Conservation (phyloP, 64 coral and sea anemone species). For the Stichodactyla helianthus region DNA sequence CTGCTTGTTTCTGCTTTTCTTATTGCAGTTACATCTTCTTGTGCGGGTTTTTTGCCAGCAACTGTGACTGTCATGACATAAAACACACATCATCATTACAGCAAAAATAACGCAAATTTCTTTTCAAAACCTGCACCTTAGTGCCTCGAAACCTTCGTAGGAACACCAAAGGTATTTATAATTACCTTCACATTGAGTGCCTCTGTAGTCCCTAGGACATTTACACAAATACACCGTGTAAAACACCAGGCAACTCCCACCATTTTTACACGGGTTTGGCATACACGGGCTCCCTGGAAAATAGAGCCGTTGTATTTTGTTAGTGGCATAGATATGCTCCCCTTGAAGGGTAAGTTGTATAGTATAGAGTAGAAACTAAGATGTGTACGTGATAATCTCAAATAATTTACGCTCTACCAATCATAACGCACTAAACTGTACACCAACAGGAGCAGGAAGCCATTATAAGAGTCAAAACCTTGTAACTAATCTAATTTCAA, state of each 20-base stretch:
- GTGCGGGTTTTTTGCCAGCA: background rate
- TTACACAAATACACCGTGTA: slow-evolving; percentile 98
- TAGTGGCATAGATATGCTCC: too few relatives aligned
- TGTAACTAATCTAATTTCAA: too few relatives aligned
- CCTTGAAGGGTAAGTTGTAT: too few relatives aligned
- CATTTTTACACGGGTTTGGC: slow-evolving; percentile 77
- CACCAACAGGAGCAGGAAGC: background rate
- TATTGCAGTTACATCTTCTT: too few relatives aligned
- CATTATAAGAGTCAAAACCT: background rate
- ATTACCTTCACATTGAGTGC: slow-evolving; percentile 88
- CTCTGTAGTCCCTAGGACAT: slow-evolving; percentile 82
- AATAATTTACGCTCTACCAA: too few relatives aligned
- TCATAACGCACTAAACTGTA: background rate
- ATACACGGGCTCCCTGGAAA: slow-evolving; percentile 64
- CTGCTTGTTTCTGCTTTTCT: background rate
- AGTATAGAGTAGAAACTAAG: too few relatives aligned
- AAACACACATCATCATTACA: too few relatives aligned
- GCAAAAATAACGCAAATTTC: too few relatives aligned
- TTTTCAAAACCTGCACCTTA: too few relatives aligned
- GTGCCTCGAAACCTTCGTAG: too few relatives aligned
- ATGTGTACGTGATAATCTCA: too few relatives aligned
- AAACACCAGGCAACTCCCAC: slow-evolving; percentile 79
- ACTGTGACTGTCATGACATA: background rate
- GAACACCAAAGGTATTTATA: background rate
- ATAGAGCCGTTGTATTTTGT: background rate